Conservation (phyloP, 1,140 invertebrate species). For the Pogonus chalceus region DNA sequence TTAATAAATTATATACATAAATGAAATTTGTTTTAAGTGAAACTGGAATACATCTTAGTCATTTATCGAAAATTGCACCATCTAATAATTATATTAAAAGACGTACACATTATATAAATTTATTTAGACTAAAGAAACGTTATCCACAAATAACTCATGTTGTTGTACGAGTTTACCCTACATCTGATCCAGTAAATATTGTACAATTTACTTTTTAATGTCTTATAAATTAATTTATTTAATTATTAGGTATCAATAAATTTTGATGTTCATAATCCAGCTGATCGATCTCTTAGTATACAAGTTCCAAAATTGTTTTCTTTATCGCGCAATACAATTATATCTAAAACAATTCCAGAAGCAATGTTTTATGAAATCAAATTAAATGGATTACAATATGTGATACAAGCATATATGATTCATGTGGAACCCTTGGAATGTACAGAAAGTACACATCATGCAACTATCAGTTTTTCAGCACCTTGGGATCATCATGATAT, state of each 20-base stretch:
- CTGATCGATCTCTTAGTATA: slow-evolving; percentile 43
- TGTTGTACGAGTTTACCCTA: slow-evolving; percentile 53
- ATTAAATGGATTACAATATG: slow-evolving; percentile 41
- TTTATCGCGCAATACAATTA: slow-evolving; percentile 26
- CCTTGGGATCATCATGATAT: slow-evolving; percentile 53
- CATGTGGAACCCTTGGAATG: slow-evolving; percentile 43
- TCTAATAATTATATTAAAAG: slow-evolving; percentile 34
- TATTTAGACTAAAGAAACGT: slow-evolving; percentile 45
- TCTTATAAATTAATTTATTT: background rate
- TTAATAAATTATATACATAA: slow-evolving; percentile 17
- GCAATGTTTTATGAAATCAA: slow-evolving; percentile 48
- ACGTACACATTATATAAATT: slow-evolving; percentile 49
- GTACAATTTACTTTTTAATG: background rate
- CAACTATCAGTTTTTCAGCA: slow-evolving; percentile 48
- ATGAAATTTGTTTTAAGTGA: slow-evolving; percentile 39
- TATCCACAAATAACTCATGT: slow-evolving; percentile 56
- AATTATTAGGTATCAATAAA: slow-evolving; percentile 46
- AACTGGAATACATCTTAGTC: slow-evolving; percentile 51
- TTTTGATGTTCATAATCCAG: slow-evolving; percentile 51
- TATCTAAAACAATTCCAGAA: slow-evolving; percentile 42
- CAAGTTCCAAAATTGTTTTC: slow-evolving; percentile 39
- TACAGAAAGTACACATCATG: slow-evolving; percentile 38
- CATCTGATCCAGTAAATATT: slow-evolving; percentile 42
- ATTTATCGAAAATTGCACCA: slow-evolving; percentile 45
- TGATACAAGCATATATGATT: slow-evolving; percentile 50